Conservation (phyloP, 2,888 invertebrate genomes). For the Lochmaea crataegi region DNA sequence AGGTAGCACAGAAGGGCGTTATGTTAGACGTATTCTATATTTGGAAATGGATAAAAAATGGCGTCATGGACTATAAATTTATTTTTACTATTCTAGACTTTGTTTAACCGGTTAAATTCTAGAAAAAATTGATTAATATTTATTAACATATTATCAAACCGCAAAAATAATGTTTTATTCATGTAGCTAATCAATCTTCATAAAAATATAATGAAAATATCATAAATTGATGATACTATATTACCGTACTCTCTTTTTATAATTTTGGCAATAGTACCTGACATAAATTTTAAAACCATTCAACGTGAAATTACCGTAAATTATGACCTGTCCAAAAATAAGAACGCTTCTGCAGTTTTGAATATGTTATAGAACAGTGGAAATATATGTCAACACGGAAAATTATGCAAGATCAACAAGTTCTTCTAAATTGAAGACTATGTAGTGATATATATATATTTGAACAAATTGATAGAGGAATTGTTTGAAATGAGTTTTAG, state of each 20-base stretch:
- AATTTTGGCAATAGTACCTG: constrained; percentile 4
- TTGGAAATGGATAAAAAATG: too few relatives aligned
- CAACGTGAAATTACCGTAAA: background rate
- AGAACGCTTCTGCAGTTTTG: background rate
- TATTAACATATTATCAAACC: background rate
- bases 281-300: background rate
- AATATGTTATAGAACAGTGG: background rate
- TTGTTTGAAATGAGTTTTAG: too few relatives aligned
- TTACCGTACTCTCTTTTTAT: background rate
- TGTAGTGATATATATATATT: too few relatives aligned
- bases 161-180: background rate
- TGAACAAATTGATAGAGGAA: too few relatives aligned
- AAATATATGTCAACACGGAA: background rate
- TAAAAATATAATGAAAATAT: background rate
- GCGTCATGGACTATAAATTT: too few relatives aligned
- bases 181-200: background rate
- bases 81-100: too few relatives aligned
- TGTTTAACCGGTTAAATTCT: too few relatives aligned
- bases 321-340: constrained; percentile 4
- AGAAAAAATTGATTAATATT: background rate
- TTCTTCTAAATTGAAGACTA: too few relatives aligned
- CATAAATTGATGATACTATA: constrained; percentile 1
- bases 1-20: too few relatives aligned
- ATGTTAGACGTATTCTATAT: too few relatives aligned
- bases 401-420: too few relatives aligned